Evolutionary conservation across 1,140 invertebrate species (phyloP).

Genomic region (Cotesia glomerata): DNA sequence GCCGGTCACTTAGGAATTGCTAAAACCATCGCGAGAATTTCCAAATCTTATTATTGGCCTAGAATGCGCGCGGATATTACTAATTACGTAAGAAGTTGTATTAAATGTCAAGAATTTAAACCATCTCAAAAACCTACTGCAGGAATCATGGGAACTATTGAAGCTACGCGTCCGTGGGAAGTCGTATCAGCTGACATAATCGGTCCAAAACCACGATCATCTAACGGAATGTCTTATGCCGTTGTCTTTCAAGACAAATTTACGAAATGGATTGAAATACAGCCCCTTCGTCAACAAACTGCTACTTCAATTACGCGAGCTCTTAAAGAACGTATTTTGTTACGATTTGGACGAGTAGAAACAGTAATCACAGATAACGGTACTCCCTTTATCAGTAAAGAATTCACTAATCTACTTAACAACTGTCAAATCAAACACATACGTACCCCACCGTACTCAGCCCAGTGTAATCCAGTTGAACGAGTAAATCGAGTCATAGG

Average conservation of each 20-base stretch:
- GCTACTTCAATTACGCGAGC: constrained; percentile 29
- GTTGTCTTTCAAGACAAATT: constrained; percentile 26
- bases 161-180: constrained; percentile 13
- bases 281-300: constrained; percentile 39
- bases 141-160: constrained; percentile 7
- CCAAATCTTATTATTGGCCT: constrained; percentile 36
- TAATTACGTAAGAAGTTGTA: constrained; percentile 29
- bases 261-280: constrained; percentile 27
- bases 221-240: no score
- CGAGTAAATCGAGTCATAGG: constrained; percentile 17
- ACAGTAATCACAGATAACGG: constrained; percentile 56
- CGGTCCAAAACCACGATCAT: no score
- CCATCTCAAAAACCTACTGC: neutral
- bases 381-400: constrained; percentile 49
- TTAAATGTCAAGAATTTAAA: constrained; percentile 4
- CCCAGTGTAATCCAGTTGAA: constrained; percentile 42
- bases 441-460: constrained; percentile 45
- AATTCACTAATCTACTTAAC: constrained; percentile 31
- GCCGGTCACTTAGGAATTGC: constrained; percentile 37
- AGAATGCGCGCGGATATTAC: constrained; percentile 20
- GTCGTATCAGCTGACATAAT: no score
- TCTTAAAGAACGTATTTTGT: constrained; percentile 43
- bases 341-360: constrained; percentile 44
- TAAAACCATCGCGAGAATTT: constrained; percentile 33
- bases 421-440: constrained; percentile 6